These are phyloP conservation scores for Dasypogon diadema DNA, from an alignment of 2,888 invertebrate species.

Conservation along the genomic window DNA sequence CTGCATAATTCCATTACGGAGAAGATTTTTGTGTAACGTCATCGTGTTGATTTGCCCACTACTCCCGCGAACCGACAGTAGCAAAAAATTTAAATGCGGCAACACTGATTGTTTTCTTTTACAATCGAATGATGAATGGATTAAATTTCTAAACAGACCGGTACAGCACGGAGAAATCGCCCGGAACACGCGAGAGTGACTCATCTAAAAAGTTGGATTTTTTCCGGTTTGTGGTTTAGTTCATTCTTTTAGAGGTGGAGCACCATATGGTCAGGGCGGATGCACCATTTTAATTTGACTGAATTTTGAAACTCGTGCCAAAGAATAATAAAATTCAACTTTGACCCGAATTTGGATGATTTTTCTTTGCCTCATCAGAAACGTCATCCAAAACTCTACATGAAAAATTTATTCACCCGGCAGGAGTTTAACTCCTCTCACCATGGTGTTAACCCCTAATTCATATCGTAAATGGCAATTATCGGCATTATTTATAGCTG, in stretches of 20 bases:
- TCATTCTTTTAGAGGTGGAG: neutral
- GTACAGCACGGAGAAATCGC: neutral
- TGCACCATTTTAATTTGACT: neutral
- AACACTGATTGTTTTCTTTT: constrained; percentile 40
- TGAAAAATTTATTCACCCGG: neutral
- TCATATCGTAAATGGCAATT: neutral
- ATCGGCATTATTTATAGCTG: constrained; percentile 3
- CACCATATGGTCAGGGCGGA: constrained; percentile 22
- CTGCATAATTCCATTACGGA: constrained; percentile 32
- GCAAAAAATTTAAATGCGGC: constrained; percentile 44
- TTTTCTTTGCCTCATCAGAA: neutral
- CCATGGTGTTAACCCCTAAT: neutral
- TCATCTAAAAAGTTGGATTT: constrained; percentile 32
- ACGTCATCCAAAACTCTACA: neutral
- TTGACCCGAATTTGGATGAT: neutral
- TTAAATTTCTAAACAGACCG: constrained; percentile 6
- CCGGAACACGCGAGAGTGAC: constrained; percentile 16
- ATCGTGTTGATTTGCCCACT: constrained; percentile 47
- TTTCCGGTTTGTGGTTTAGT: neutral
- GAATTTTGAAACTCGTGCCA: constrained; percentile 27
- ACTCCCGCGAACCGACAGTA: neutral
- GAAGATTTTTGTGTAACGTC: constrained; percentile 45
- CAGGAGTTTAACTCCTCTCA: neutral
- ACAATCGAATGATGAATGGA: constrained; percentile 46
- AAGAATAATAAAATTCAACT: constrained; percentile 6